phyloP scores from a whole-genome alignment of 2,888 invertebrate species.

The Micoletzkya japonica region DNA sequence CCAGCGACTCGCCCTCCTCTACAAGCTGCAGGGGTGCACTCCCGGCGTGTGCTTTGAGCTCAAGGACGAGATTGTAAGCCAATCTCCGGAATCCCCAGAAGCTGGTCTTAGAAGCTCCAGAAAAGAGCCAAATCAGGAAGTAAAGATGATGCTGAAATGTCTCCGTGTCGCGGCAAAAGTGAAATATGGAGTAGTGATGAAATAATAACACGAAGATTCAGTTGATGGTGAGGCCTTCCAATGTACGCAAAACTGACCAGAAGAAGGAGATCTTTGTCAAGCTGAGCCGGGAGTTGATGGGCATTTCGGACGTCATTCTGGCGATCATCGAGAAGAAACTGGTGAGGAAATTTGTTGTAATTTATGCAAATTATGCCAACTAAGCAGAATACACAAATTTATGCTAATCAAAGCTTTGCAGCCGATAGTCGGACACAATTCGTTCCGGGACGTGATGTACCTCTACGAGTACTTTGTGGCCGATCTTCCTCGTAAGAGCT shows the following conservation, averaged over 20 bases:
- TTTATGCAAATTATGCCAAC: neutral
- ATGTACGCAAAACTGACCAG: neutral
- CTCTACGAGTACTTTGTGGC: conserved; percentile 26
- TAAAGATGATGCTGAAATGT: too few species aligned
- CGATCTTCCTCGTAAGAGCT: conserved; percentile 12
- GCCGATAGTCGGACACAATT: conserved; percentile 28
- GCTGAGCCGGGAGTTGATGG: conserved; percentile 4
- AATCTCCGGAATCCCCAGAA: too few species aligned
- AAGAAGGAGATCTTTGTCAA: conserved; percentile 23
- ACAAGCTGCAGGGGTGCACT: conserved; percentile 20
- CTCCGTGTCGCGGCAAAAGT: too few species aligned
- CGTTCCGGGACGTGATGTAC: conserved; percentile 27
- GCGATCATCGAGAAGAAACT: conserved; percentile 23
- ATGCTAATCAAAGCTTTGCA: neutral
- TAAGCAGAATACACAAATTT: neutral
- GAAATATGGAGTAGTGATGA: too few species aligned
- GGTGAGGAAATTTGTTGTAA: neutral
- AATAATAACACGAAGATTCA: too few species aligned
- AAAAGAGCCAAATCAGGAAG: neutral
- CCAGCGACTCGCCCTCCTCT: conserved; percentile 8
- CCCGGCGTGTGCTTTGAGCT: conserved; percentile 15
- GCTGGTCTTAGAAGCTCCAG: too few species aligned
- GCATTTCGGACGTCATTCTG: conserved; percentile 11
- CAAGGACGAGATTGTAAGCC: conserved; percentile 10
- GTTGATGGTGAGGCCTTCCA: conserved; percentile 17